phyloP scores from a whole-genome alignment of 2,113 vertebrate genomes.

The Solenodon paradoxus region DNA sequence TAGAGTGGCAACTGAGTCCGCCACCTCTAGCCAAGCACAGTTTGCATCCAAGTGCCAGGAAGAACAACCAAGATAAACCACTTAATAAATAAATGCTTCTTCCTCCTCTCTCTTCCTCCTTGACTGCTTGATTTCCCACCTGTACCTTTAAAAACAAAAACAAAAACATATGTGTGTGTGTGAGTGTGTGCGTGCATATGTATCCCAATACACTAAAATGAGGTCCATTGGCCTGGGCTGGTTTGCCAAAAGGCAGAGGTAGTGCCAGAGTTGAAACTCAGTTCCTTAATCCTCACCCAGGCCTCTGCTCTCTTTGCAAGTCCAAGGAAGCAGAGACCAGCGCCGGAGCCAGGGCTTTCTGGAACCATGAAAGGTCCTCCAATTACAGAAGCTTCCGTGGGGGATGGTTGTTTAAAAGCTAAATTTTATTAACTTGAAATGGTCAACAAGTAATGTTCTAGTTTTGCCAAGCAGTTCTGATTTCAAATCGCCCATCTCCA shows the following conservation, averaged over 20 bases:
- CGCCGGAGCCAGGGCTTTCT: not conserved
- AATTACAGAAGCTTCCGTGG: not conserved
- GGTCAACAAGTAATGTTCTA: not conserved
- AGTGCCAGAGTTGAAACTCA: not conserved
- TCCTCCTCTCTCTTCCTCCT: too few relatives aligned
- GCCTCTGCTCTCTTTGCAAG: not conserved
- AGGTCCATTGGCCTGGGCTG: not conserved
- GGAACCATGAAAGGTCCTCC: not conserved
- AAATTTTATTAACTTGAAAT: constrained; percentile 1
- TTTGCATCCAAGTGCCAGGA: too few relatives aligned
- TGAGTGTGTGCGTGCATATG: too few relatives aligned
- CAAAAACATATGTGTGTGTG: too few relatives aligned
- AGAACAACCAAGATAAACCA: too few relatives aligned
- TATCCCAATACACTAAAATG: not conserved
- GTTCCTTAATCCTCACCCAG: not conserved
- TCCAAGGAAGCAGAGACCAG: not conserved
- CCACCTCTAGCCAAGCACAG: too few relatives aligned
- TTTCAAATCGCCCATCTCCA: not conserved
- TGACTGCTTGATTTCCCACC: too few relatives aligned
- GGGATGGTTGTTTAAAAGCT: not conserved
- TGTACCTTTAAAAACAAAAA: too few relatives aligned
- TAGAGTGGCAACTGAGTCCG: too few relatives aligned
- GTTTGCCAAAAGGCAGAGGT: not conserved
- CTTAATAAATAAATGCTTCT: too few relatives aligned
- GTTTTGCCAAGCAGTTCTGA: not conserved